Evolutionary conservation across 2,888 invertebrate species (phyloP), one percentile per base, ranked within the genome.

Genomic region (Therioaphis trifolii): DNA sequence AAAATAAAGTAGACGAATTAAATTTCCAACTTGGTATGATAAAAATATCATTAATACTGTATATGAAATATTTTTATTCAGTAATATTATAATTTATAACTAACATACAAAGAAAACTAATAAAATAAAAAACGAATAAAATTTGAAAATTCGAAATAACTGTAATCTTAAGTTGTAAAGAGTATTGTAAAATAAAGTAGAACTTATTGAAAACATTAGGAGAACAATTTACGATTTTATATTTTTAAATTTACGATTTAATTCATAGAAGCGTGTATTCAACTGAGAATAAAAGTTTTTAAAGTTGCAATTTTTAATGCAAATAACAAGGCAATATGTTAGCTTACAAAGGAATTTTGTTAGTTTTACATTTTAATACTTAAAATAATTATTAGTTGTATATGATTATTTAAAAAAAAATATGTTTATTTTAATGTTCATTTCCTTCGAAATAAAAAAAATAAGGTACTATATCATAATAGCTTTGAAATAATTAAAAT

Each of bases 321-420:
- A 24, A 24, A 58, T 58, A 58, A 58, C 21, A 58, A 58, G 58
- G 58, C 24, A 24, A 58, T 58, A 58, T 58, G 24, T 58, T 24
- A 58, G 11, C 21, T 24, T 58, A 58, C 21, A 21, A 55, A 1
- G 21, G 24, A n/a, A n/a, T n/a, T n/a, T n/a, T n/a, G n/a, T n/a
- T n/a, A n/a, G n/a, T n/a, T n/a, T n/a, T n/a, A n/a, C n/a, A n/a
- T n/a, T n/a, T n/a, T 9, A 12, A 11, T 21, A 21, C 4, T 58
- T 58, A 58, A 58, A 58, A 58, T 58, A 58, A 7, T 58, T 3
- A 24, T 58, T 58, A 11, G 21, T 58, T 21, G 21, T 24, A 3
- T 12, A 58, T 58, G 12, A 58, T n/a, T n/a, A 1, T 58, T 58
- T 24, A 58, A 58, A n/a, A n/a, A n/a, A n/a, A n/a, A n/a, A n/a